Evolutionary conservation across 1,140 invertebrate species (phyloP).

Genomic region (Saccostrea echinata): DNA sequence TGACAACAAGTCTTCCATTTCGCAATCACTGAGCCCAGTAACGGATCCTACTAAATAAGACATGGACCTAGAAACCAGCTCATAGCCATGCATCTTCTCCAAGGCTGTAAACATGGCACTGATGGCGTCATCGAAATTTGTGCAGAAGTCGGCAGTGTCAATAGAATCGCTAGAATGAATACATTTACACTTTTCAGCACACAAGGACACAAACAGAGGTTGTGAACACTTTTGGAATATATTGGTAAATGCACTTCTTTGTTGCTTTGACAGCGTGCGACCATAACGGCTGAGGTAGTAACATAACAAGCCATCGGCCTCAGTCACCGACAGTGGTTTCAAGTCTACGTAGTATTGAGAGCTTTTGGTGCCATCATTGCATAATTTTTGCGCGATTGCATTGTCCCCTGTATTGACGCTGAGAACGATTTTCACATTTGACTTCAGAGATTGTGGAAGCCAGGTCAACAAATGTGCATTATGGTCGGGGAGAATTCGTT

Average conservation of each 20-base stretch:
- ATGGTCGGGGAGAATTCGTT: constrained; percentile 70
- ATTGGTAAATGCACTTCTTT: constrained; percentile 84
- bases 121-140: constrained; percentile 62
- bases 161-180: constrained; percentile 61
- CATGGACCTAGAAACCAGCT: constrained; percentile 84
- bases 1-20: constrained; percentile 78
- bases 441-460: constrained; percentile 70
- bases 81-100: constrained; percentile 69
- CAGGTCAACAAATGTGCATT: constrained; percentile 72
- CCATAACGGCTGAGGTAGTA: constrained; percentile 64
- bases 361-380: constrained; percentile 60
- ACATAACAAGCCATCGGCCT: constrained; percentile 65
- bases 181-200: constrained; percentile 65
- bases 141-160: constrained; percentile 49
- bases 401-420: constrained; percentile 65
- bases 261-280: constrained; percentile 60
- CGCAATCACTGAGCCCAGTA: constrained; percentile 76
- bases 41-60: constrained; percentile 83
- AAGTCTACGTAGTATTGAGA: constrained; percentile 68
- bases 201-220: constrained; percentile 70
- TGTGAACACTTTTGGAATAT: constrained; percentile 67
- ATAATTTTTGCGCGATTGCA: constrained; percentile 64
- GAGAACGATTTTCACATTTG: constrained; percentile 76
- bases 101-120: constrained; percentile 65
- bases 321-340: constrained; percentile 56